phyloP scores from a whole-genome alignment of 2,888 invertebrate species.

The Habroteleia sp. region DNA sequence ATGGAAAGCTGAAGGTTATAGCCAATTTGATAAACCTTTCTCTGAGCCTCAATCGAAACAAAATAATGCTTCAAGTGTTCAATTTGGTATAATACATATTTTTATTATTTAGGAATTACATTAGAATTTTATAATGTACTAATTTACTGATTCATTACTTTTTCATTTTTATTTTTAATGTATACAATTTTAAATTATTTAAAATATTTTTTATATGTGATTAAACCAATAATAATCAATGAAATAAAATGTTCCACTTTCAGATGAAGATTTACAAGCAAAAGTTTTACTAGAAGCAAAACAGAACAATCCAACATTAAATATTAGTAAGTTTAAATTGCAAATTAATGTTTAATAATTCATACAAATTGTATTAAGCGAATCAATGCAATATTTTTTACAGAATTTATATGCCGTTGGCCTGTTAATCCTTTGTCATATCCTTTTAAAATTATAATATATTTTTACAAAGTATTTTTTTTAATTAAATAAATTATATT shows the following conservation, averaged over 20 bases:
- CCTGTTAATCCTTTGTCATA: constrained; percentile 79
- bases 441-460: constrained; percentile 72
- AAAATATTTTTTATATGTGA: neutral
- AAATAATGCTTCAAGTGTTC: constrained; percentile 74
- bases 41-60: constrained; percentile 79
- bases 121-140: neutral
- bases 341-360: neutral
- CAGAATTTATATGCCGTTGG: constrained; percentile 76
- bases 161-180: constrained; percentile 2
- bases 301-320: constrained; percentile 69
- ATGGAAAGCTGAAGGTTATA: constrained; percentile 82
- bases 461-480: constrained; percentile 4
- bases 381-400: constrained; percentile 73
- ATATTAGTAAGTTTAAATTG: constrained; percentile 71
- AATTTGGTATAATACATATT: constrained; percentile 73
- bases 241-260: neutral
- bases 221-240: neutral
- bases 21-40: constrained; percentile 79
- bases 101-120: neutral
- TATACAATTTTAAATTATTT: neutral
- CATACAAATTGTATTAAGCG: constrained; percentile 60
- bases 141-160: too few species aligned
- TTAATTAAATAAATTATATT: constrained; percentile 10
- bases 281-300: constrained; percentile 73
- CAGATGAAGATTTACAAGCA: constrained; percentile 81